Percentiles rank a stretch among this genome's conserved stretches.
phyloP scores from a whole-genome alignment of 2,113 vertebrate genomes.

The Tetrao urogallus region DNA sequence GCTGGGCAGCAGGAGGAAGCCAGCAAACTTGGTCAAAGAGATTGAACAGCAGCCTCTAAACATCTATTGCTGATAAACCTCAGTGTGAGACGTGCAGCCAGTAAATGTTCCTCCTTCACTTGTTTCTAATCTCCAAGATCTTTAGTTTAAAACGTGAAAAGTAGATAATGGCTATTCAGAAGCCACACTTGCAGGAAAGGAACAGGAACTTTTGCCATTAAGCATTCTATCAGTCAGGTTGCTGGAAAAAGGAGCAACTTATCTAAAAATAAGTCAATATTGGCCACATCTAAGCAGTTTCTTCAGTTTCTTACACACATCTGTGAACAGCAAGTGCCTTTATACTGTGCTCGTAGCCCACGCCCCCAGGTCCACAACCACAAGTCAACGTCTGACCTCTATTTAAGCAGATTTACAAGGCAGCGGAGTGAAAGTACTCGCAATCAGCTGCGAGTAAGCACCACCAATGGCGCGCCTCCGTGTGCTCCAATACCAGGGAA shows the following conservation, averaged over 20 bases:
- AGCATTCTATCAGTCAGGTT: slow-evolving; percentile 2
- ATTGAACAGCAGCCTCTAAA: neutral
- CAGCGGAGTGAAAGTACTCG: neutral
- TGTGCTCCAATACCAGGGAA: too few relatives aligned
- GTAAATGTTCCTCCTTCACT: neutral
- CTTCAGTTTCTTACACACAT: slow-evolving; percentile 28
- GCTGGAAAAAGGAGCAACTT: slow-evolving; percentile 22
- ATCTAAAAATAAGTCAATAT: slow-evolving; percentile 51
- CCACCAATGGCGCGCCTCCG: too few relatives aligned
- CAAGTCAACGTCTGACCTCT: neutral
- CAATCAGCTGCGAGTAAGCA: neutral
- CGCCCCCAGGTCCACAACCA: neutral
- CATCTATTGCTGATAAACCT: neutral
- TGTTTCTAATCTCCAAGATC: neutral
- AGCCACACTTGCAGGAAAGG: neutral
- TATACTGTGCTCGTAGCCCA: slow-evolving; percentile 6
- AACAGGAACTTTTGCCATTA: slow-evolving; percentile 14
- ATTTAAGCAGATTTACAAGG: slow-evolving; percentile 11
- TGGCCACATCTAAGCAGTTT: slow-evolving; percentile 33
- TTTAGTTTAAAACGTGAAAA: neutral
- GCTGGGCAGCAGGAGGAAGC: neutral
- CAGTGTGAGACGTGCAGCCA: neutral
- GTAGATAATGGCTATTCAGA: neutral
- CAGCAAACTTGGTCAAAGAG: neutral
- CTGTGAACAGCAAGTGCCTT: neutral